Base-by-base conservation (phyloP, 2,113 vertebrate species). In the Cephalopholis sonnerati region DNA sequence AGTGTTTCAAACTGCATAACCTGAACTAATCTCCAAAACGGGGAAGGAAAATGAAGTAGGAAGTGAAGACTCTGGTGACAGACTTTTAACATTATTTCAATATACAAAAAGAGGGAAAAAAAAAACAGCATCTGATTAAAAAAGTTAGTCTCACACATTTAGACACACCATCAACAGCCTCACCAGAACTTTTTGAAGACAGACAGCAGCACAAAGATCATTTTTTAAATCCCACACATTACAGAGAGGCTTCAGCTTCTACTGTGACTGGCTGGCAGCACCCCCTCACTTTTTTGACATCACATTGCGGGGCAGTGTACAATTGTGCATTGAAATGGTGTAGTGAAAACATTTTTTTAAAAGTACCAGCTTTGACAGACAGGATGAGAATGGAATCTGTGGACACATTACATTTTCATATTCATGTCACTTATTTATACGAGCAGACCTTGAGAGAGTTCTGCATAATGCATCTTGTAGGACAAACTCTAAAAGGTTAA, bases 71-170 rank as follows among this genome's bases (percentile, higher is more conserved):
- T 13, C 13, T 57, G 68, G 74, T 5, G 0, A 29, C 53, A 66
- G 54, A 53, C 22, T 67, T 58, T 39, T 22, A 74, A 71, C 20
- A 27, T 59, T 48, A 61, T 77, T 61, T 81, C 27, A 71, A 59
- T 2, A 22, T 6, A 58, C 65, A 71, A 58, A 62, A 20, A 79
- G 24, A 57, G 24, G 32, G 12, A 69, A 59, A 50, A 27, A 24
- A 18, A 22, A 64, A 39, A 2, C 25, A 11, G 41, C 51, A 32
- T 48, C 32, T 36, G 6, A 36, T 7, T 36, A 36, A 36, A 36
- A 36, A 36, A 5, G 4, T 7, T 36, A 36, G 7, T 36, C 6
- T 36, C 81, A 12, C 29, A 20, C 16, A 13, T 13, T 25, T 18
- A 71, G 25, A 65, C 61, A 44, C 54, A 27, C 10, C 3, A 48